phyloP scores from a whole-genome alignment of 2,888 invertebrate species.

The Griposia aprilina region DNA sequence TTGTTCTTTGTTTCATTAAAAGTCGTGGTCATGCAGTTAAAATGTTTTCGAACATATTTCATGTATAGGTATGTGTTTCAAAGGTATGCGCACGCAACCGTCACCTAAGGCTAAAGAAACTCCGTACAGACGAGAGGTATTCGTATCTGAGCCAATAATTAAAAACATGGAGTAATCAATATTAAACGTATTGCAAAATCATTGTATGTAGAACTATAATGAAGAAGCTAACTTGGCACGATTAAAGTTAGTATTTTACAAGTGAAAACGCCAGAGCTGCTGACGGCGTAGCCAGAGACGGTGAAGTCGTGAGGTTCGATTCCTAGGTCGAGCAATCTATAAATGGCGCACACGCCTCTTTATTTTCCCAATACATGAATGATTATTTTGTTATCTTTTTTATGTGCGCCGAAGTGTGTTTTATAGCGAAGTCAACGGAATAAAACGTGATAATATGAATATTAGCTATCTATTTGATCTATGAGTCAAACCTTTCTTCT shows the following conservation, averaged over 20 bases:
- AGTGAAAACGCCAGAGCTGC: not conserved
- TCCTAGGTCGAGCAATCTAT: not conserved
- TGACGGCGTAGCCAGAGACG: too few relatives aligned
- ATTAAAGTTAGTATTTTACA: not conserved
- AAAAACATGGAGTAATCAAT: conserved; percentile 21
- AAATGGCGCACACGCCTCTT: not conserved
- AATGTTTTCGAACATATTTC: conserved; percentile 54
- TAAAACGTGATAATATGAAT: conserved; percentile 5
- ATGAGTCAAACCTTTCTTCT: conserved; percentile 27
- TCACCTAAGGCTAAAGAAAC: conserved; percentile 41
- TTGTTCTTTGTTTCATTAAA: conserved; percentile 50
- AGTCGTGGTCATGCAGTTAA: conserved; percentile 58
- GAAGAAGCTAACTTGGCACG: not conserved
- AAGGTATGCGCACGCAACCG: conserved; percentile 43
- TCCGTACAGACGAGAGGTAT: conserved; percentile 9
- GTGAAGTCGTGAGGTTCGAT: not conserved
- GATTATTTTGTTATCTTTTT: not conserved
- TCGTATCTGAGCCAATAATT: conserved; percentile 29
- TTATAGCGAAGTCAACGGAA: not conserved
- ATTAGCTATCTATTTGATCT: conserved; percentile 15
- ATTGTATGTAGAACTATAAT: not conserved
- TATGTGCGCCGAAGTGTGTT: not conserved
- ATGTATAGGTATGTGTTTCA: conserved; percentile 41
- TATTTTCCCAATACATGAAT: not conserved
- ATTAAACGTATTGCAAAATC: conserved; percentile 20